phyloP scores from a whole-genome alignment of 2,888 invertebrate genomes.

The Sarcophaga variegata region DNA sequence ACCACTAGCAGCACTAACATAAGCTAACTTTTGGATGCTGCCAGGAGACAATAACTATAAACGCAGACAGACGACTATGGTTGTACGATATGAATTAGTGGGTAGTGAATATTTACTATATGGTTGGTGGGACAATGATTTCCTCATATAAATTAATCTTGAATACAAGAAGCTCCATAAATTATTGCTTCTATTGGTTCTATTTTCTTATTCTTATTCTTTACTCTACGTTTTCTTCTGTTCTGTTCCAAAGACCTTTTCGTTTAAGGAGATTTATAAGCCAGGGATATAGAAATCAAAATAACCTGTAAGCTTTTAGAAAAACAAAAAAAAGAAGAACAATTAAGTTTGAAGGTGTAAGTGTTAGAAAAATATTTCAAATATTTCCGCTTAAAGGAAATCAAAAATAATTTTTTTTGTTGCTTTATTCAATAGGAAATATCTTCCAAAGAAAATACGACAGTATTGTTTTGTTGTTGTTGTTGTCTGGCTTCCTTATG shows the following conservation, averaged over 20 bases:
- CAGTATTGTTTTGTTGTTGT: no score
- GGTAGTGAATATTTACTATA: not conserved
- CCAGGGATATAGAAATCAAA: constrained; percentile 19
- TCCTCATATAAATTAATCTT: constrained; percentile 66
- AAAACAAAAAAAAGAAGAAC: not conserved
- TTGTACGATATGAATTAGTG: constrained; percentile 10
- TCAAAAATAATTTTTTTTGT: not conserved
- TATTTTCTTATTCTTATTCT: not conserved
- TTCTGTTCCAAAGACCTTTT: not conserved
- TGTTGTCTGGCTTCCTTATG: constrained; percentile 63
- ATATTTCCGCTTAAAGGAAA: constrained; percentile 42
- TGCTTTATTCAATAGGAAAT: not conserved
- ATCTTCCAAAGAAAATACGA: not conserved
- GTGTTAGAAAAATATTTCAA: constrained; percentile 35
- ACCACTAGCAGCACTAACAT: not conserved
- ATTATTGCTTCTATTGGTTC: constrained; percentile 55
- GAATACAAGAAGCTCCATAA: constrained; percentile 63
- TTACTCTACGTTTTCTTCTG: no score
- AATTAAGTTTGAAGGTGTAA: not conserved
- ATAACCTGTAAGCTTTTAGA: constrained; percentile 36
- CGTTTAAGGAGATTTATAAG: constrained; percentile 44
- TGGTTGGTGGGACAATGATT: constrained; percentile 57
- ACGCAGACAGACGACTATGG: constrained; percentile 3
- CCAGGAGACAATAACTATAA: not conserved
- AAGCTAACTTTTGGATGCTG: not conserved